Evolutionary conservation across 2,797 vertebrate species (phyloP).

Genomic region (Neoniphon sammara): DNA sequence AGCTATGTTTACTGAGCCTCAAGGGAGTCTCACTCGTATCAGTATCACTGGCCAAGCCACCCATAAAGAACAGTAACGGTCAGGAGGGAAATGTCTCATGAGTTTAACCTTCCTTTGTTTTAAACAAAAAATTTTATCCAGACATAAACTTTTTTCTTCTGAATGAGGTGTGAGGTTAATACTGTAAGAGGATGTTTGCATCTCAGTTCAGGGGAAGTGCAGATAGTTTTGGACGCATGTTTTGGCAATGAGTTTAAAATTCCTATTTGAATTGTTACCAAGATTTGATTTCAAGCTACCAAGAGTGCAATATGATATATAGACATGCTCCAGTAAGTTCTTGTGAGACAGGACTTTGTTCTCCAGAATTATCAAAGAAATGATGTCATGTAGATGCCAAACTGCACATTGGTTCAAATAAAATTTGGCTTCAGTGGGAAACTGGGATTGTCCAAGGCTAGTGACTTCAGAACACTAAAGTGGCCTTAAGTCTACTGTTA

Average conservation of each 20-base stretch:
- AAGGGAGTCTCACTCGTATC: conserved; percentile 54
- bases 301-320: neutral
- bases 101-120: conserved; percentile 35
- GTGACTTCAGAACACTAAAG: conserved; percentile 9
- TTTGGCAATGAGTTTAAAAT: conserved; percentile 9
- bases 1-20: conserved; percentile 50
- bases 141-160: conserved; percentile 14
- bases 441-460: neutral
- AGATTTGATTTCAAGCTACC: neutral
- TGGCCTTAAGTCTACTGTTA: conserved; percentile 50
- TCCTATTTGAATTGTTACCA: neutral
- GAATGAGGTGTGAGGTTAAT: neutral
- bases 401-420: conserved; percentile 10
- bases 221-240: conserved; percentile 10
- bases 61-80: conserved; percentile 49
- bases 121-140: conserved; percentile 19
- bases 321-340: neutral
- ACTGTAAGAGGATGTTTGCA: neutral
- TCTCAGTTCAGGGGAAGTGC: neutral
- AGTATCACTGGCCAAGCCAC: conserved; percentile 61
- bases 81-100: conserved; percentile 6
- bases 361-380: neutral
- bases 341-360: neutral
- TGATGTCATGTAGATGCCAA: neutral
- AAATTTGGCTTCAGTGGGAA: conserved; percentile 11